Conservation (phyloP, 1,140 invertebrate genomes). For the Atta cephalotes region DNA sequence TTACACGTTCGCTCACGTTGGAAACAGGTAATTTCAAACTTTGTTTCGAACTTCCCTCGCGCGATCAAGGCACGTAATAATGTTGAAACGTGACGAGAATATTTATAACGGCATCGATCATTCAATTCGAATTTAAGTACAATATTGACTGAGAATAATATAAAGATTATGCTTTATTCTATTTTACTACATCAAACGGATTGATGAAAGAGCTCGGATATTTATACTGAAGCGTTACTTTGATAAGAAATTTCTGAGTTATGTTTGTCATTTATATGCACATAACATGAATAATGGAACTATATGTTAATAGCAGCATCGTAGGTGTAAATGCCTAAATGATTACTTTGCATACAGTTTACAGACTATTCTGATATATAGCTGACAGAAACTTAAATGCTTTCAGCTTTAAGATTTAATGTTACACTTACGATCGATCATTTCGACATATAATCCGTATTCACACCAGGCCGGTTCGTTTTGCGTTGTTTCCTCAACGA, state of each 20-base stretch:
- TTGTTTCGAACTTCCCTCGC: constrained; percentile 20
- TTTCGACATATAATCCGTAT: constrained; percentile 15
- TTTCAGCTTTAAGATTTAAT: constrained; percentile 21
- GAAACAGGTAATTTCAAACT: constrained; percentile 28
- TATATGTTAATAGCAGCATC: not conserved
- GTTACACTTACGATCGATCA: constrained; percentile 36
- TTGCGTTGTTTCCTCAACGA: constrained; percentile 26
- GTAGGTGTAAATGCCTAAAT: constrained; percentile 9
- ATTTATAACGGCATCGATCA: not conserved
- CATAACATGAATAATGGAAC: constrained; percentile 14
- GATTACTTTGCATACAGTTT: constrained; percentile 18
- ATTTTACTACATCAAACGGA: not conserved
- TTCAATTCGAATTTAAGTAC: not conserved
- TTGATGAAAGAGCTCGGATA: not conserved
- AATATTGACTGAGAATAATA: not conserved
- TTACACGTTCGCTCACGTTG: not conserved
- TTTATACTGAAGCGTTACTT: not conserved
- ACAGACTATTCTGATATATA: not conserved
- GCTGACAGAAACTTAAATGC: constrained; percentile 29
- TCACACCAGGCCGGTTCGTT: not conserved
- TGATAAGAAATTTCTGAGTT: not conserved
- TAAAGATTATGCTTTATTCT: not conserved
- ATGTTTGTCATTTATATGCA: not conserved
- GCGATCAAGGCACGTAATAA: constrained; percentile 32
- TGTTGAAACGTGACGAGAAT: constrained; percentile 36